These are phyloP conservation scores for Stichodactyla helianthus DNA, from an alignment of 64 coral and sea anemone species.

Conservation along the genomic window DNA sequence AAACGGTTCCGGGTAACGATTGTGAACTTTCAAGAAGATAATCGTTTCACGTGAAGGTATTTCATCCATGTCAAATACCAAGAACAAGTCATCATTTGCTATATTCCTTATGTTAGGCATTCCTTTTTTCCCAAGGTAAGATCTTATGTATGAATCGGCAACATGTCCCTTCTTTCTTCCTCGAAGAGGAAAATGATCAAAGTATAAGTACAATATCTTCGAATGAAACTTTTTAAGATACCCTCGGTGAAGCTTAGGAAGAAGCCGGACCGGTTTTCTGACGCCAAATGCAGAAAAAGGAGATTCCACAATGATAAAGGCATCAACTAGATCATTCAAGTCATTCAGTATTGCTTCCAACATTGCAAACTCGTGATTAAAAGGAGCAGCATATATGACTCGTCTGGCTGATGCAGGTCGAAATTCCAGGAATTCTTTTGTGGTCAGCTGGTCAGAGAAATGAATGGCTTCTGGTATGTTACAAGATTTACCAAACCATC, in stretches of 20 bases:
- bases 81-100: constrained; percentile 13
- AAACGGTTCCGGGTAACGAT: constrained; percentile 28
- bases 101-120: constrained; percentile 12
- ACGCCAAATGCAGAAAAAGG: constrained; percentile 8
- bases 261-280: constrained; percentile 9
- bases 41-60: constrained; percentile 22
- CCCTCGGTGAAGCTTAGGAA: constrained; percentile 2
- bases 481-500: constrained; percentile 25
- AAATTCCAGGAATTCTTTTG: constrained; percentile 19
- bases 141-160: constrained; percentile 26
- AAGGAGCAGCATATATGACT: constrained; percentile 15
- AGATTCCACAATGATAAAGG: constrained; percentile 15
- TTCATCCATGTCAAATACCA: constrained; percentile 28
- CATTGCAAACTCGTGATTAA: constrained; percentile 33
- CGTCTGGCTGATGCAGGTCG: neutral
- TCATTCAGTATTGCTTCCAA: constrained; percentile 19
- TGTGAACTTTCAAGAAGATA: constrained; percentile 16
- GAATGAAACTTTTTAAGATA: constrained; percentile 23
- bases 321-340: constrained; percentile 18
- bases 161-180: constrained; percentile 2
- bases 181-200: constrained; percentile 20
- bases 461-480: constrained; percentile 27
- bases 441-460: neutral
- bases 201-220: constrained; percentile 4
- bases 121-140: constrained; percentile 19